Percentiles rank a stretch among this genome's conserved stretches.
These are phyloP conservation scores for Steatocranus sp. DNA, from an alignment of 2,797 vertebrate species.

Conservation along the genomic window DNA sequence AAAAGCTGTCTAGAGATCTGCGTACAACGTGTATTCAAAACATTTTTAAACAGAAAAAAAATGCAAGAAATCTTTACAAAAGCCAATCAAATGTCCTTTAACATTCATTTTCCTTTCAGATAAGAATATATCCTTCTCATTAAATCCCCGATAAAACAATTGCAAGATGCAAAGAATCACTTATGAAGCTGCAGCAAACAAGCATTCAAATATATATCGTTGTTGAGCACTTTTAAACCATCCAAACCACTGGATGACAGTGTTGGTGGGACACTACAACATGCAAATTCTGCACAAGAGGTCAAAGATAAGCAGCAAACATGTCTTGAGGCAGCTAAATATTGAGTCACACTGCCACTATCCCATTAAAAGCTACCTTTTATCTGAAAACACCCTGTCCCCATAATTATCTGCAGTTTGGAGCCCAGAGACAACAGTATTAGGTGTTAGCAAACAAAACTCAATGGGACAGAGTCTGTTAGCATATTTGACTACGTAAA, in stretches of 20 bases:
- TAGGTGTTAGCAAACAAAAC: background rate
- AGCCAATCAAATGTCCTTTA: background rate
- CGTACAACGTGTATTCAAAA: background rate
- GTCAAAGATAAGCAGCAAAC: constrained; percentile 28
- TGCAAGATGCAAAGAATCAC: background rate
- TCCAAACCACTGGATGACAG: background rate
- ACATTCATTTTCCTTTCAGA: background rate
- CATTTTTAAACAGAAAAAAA: background rate
- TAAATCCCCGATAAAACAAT: background rate
- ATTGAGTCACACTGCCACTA: constrained; percentile 27
- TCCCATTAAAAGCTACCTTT: constrained; percentile 38
- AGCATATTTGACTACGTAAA: background rate
- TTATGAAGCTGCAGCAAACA: background rate
- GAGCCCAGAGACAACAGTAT: background rate
- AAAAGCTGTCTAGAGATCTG: background rate
- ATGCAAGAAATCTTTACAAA: background rate
- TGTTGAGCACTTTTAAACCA: background rate
- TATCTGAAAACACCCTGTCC: constrained; percentile 26
- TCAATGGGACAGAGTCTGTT: background rate
- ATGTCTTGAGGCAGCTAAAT: background rate
- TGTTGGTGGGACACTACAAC: constrained; percentile 2
- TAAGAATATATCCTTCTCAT: background rate
- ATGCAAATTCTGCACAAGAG: constrained; percentile 31
- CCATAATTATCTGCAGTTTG: constrained; percentile 2
- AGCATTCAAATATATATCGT: background rate